Evolutionary conservation across 2,888 invertebrate species (phyloP), one percentile per base, ranked within the genome.

Genomic region (Meloe dianella): DNA sequence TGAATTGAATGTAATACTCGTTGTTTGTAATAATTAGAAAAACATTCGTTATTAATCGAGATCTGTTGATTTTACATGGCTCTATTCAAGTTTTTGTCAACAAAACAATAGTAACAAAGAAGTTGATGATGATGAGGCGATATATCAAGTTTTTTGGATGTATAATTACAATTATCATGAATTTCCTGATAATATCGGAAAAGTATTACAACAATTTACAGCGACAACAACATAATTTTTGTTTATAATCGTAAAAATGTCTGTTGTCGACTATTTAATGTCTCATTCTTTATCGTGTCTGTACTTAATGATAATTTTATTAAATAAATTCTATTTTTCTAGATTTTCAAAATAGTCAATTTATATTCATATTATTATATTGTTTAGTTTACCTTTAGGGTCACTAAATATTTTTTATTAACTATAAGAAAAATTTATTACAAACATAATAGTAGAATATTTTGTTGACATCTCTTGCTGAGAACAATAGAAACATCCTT

Each of bases 401-500:
- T 47, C 9, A 38, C 2, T n/a, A n/a, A 1, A 4, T 14, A 38
- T 17, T 41, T 17, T 41, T 35, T 17, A 17, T 41, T 6, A 41
- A 41, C 41, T 17, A 41, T 17, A 47, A 41, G 17, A 47, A 47
- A 20, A 20, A 9, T 20, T 10, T 20, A 47, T 41, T 35, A 35
- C 5, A 47, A 47, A 47, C 20, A 47, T 47, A 47, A 47, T 47
- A 4, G 47, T 20, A 47, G 47, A 47, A 47, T 47, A 47, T 20
- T 47, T 47, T 47, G 2, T 20, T 20, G 47, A 47, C 47, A 47
- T 20, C 20, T 47, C 47, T 47, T 20, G 20, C 47, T 47, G 61
- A 61, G 67, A 65, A 65, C 64, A 64, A 65, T 64, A 67, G 64
- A 62, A 62, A 62, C 62, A 61, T 63, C 62, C 60, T 65, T 63